phyloP scores from a whole-genome alignment of 2,888 invertebrate species.

The Priocnemis perturbator region DNA sequence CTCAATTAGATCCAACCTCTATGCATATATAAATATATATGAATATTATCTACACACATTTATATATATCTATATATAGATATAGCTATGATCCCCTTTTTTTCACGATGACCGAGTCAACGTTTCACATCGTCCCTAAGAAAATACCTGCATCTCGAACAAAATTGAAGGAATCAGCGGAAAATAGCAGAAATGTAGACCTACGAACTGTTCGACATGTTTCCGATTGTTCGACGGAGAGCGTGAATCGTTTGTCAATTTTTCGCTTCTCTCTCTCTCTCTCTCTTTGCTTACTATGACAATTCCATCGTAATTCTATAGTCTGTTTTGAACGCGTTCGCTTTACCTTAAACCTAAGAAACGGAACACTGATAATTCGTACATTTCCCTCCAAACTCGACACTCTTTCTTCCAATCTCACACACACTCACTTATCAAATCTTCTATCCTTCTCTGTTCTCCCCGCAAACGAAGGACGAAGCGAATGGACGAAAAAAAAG shows the following conservation, averaged over 20 bases:
- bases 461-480: neutral
- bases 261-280: constrained; percentile 3
- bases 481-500: neutral
- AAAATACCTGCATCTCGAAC: too few relatives aligned
- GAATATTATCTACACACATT: too few relatives aligned
- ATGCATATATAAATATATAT: too few relatives aligned
- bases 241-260: neutral
- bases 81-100: too few relatives aligned
- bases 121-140: too few relatives aligned
- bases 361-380: constrained; percentile 10
- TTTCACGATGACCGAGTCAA: too few relatives aligned
- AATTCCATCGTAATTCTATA: neutral
- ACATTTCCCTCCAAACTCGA: neutral
- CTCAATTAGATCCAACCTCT: too few relatives aligned
- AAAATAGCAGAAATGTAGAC: too few relatives aligned
- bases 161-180: too few relatives aligned
- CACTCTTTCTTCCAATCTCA: neutral
- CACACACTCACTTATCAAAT: neutral
- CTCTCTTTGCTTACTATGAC: constrained; percentile 7
- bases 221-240: neutral
- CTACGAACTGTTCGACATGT: neutral
- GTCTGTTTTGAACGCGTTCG: too few relatives aligned
- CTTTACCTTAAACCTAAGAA: constrained; percentile 1
- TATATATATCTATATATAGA: too few relatives aligned
- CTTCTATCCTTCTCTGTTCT: neutral